Base-by-base conservation (phyloP, 2,797 vertebrate genomes). In the Ctenopoma kingsleyae region DNA sequence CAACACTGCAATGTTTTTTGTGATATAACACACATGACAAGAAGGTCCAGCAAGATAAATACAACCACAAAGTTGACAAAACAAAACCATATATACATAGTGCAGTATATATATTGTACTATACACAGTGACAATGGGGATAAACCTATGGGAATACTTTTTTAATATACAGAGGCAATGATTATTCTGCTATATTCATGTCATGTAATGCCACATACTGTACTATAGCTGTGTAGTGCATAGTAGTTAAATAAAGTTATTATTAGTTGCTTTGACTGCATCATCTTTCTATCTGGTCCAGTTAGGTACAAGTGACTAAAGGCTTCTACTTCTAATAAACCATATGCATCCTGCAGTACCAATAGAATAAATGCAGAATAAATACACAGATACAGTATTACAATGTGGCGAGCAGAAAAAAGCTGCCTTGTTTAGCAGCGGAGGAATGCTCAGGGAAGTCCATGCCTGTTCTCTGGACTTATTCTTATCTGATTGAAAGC, bases 401-500 rank as follows among this genome's bases (percentile, higher is more conserved):
- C 6, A 30, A 40, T 40, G 78, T 46, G 52, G 51, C 67, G 40
- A 40, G 52, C 23, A 66, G 49, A 91, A 87, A 91, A 93, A 91
- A 87, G 76, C 70, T 0, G 80, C 72, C 81, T 89, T 91, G 87
- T 90, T 57, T 11, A 48, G 83, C 67, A 25, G 68, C 71, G 49
- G 17, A 81, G 82, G 90, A 93, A 92, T 91, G 86, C 75, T 87
- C 64, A 61, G 69, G 30, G 78, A 86, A 82, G 80, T 71, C 78
- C 43, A 67, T 71, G 76, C 78, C 70, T 81, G 80, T 82, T 90
- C 78, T 81, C 79, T 46, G 74, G 76, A 83, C 76, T 83, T 74
- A 71, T 78, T 82, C 82, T 90, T 89, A 93, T 94, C 92, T 89
- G 91, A 93, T 89, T 81, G 74, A 81, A 83, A 74, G 73, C 60